Evolutionary conservation across 2,113 vertebrate species (phyloP).

Genomic region (Ochotona princeps): DNA sequence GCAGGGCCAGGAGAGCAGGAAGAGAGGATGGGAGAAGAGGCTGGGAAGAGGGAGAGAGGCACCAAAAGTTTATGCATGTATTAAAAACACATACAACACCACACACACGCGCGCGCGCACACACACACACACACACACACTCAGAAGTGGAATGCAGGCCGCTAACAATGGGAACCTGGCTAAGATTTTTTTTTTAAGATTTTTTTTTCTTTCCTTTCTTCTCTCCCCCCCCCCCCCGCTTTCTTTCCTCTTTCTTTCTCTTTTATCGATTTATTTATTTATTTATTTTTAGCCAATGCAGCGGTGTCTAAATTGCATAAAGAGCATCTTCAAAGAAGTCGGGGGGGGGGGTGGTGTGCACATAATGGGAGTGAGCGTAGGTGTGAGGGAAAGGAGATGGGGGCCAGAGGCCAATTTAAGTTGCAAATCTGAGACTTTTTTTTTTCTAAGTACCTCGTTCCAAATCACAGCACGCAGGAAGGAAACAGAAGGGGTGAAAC

Average conservation of each 20-base stretch:
- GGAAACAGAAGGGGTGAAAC: slow-evolving; percentile 63
- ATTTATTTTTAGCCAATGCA: slow-evolving; percentile 43
- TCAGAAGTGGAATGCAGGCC: slow-evolving; percentile 72
- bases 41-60: slow-evolving; percentile 80
- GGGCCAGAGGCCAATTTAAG: slow-evolving; percentile 77
- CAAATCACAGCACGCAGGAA: slow-evolving; percentile 39
- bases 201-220: neutral
- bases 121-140: slow-evolving; percentile 59
- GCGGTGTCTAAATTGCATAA: slow-evolving; percentile 73
- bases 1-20: slow-evolving; percentile 88
- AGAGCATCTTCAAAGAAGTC: slow-evolving; percentile 65
- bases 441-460: slow-evolving; percentile 45
- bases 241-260: neutral
- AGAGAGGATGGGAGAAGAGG: slow-evolving; percentile 81
- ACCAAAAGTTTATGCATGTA: slow-evolving; percentile 84
- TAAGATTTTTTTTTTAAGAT: slow-evolving; percentile 58
- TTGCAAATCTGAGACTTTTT: slow-evolving; percentile 73
- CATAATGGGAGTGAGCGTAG: slow-evolving; percentile 65
- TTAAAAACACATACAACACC: slow-evolving; percentile 80
- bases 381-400: slow-evolving; percentile 72
- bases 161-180: slow-evolving; percentile 81
- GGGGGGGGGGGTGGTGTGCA: neutral
- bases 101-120: slow-evolving; percentile 45
- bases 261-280: neutral
- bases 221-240: too few species aligned